phyloP scores from a whole-genome alignment of 1,140 invertebrate species.

The Cryptotermes secundus region DNA sequence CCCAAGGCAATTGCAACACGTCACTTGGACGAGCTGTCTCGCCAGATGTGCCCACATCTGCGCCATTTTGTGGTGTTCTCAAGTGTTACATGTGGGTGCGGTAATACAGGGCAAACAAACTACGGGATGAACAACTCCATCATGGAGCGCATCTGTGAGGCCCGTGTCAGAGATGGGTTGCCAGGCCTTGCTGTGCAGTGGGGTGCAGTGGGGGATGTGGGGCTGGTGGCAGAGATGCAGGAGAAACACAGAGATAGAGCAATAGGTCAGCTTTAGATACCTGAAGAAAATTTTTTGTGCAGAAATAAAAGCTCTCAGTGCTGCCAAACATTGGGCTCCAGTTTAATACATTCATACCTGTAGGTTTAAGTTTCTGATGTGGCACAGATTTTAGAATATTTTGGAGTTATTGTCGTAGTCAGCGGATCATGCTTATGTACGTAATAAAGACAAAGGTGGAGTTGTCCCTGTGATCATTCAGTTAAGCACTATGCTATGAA shows the following conservation, averaged over 20 bases:
- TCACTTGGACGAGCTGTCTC: constrained; percentile 59
- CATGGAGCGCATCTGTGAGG: constrained; percentile 71
- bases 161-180: constrained; percentile 55
- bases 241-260: constrained; percentile 65
- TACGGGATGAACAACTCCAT: constrained; percentile 77
- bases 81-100: constrained; percentile 75
- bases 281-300: no score
- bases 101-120: constrained; percentile 86
- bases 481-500: no score
- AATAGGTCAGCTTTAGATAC: neutral
- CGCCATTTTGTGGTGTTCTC: constrained; percentile 71
- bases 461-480: no score
- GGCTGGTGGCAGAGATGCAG: constrained; percentile 76
- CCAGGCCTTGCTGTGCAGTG: constrained; percentile 69
- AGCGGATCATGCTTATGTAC: no score
- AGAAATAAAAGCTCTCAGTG: no score
- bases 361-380: no score
- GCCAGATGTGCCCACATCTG: constrained; percentile 56
- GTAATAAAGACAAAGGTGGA: no score
- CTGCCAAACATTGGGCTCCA: no score
- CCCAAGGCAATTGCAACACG: constrained; percentile 63
- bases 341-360: no score
- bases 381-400: no score
- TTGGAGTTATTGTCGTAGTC: no score
- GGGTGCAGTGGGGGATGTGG: constrained; percentile 62